Percentiles rank a stretch among this genome's conserved stretches.
Conservation (phyloP, 2,113 vertebrate species). For the Rousettus leschenaultii region DNA sequence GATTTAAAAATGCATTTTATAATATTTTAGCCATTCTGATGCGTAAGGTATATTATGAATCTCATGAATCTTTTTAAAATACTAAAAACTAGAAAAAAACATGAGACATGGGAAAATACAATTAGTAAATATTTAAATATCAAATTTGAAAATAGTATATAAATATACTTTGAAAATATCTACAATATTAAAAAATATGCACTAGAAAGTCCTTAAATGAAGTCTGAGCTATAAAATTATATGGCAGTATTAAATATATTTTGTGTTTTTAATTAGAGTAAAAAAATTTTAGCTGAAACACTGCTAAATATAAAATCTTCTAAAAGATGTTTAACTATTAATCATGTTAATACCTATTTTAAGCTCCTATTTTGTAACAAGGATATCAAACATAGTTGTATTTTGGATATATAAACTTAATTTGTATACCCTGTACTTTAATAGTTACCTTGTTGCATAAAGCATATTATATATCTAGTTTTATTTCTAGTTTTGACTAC, state of each 20-base stretch:
- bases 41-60: neutral
- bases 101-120: neutral
- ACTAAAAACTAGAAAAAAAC: neutral
- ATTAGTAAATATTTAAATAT: conserved; percentile 29
- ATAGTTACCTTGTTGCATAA: neutral
- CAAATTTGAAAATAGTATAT: neutral
- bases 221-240: neutral
- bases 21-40: neutral
- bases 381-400: neutral
- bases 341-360: neutral
- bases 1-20: conserved; percentile 19
- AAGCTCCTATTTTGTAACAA: neutral
- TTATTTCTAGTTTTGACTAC: neutral
- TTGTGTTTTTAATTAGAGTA: neutral
- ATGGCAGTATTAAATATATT: neutral
- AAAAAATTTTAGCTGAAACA: neutral
- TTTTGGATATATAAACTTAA: neutral
- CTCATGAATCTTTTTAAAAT: conserved; percentile 18
- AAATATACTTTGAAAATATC: neutral
- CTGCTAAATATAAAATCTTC: neutral
- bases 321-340: neutral
- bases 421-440: neutral
- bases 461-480: neutral
- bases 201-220: conserved; percentile 8
- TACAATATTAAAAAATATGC: neutral